Base-by-base conservation (phyloP, 1,140 invertebrate genomes). In the Cydia fagiglandana region DNA sequence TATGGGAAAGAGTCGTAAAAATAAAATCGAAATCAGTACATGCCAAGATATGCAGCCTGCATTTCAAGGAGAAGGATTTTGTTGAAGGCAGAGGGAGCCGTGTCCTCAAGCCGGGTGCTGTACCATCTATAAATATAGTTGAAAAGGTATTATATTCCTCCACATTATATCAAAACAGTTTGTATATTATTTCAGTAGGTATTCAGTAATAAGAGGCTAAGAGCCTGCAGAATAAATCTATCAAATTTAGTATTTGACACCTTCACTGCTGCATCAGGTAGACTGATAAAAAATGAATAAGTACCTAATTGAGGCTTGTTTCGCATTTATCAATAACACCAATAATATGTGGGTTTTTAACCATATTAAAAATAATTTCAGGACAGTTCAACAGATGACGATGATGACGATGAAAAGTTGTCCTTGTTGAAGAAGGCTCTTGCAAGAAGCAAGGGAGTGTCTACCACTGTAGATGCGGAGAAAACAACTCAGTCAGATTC, bases 361-460 rank as follows among this genome's bases (percentile, higher is more conserved):
- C 7, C 0, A 15, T 1, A 47, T 47, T 47, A 12, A 15, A 47
- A 13, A 12, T 47, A 0, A 24, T 24, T 61, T 61, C 56, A 61
- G 56, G 56, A 61, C 17, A 38, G 15, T 15, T 68, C 64, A 68
- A 34, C 30, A 34, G 66, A 70, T 38, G 66, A 70, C 41, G 66
- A 70, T 15, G 66, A 70, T 34, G 66, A 70, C 66, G 45, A 70
- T 17, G 34, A 38, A 38, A 38, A 70, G n/a, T 70, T 70, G 34
- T 70, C 30, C 6, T 5, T 70, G 38, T 6, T 70, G 66, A 70
- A 70, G 66, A 45, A 10, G 2, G 5, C 10, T 15, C 64, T 68
- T 28, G 28, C 61, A 64, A 64, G 24, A 30, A 38, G 15, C 12
- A n/a, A 66, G 13, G 13, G 24, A 34, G 28, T 24, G 30, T 38